Percentiles rank a stretch among this genome's conserved stretches.
Evolutionary conservation across 2,113 vertebrate species (phyloP).

Genomic region (Suricata suricatta): DNA sequence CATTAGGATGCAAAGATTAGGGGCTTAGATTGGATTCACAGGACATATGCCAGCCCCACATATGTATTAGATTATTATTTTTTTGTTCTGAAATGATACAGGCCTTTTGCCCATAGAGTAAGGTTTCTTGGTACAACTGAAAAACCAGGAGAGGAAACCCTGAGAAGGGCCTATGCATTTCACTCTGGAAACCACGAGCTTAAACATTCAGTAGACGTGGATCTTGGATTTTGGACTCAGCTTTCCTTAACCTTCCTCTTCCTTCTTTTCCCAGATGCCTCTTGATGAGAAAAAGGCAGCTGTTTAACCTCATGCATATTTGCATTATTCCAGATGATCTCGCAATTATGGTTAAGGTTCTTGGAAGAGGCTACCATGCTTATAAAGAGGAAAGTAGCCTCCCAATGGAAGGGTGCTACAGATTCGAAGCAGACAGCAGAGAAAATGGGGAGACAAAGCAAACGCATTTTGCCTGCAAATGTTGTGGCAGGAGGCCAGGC

Average conservation of each 20-base stretch:
- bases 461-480: neutral
- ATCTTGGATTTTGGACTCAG: neutral
- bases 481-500: constrained; percentile 52
- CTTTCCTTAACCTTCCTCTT: neutral
- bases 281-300: constrained; percentile 20
- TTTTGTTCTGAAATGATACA: neutral
- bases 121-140: constrained; percentile 8
- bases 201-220: neutral
- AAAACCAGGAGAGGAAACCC: neutral
- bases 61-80: constrained; percentile 33
- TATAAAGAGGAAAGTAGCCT: neutral
- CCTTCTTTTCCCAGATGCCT: neutral
- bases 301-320: neutral
- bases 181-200: neutral
- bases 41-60: constrained; percentile 52
- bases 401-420: neutral
- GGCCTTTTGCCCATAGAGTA: constrained; percentile 36
- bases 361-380: neutral
- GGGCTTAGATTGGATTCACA: constrained; percentile 46
- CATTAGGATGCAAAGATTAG: constrained; percentile 64
- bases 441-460: neutral
- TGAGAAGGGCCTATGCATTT: neutral
- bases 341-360: neutral
- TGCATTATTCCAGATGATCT: neutral
- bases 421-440: neutral